Conservation (phyloP, 1,140 invertebrate genomes). For the Bombus confusus region DNA sequence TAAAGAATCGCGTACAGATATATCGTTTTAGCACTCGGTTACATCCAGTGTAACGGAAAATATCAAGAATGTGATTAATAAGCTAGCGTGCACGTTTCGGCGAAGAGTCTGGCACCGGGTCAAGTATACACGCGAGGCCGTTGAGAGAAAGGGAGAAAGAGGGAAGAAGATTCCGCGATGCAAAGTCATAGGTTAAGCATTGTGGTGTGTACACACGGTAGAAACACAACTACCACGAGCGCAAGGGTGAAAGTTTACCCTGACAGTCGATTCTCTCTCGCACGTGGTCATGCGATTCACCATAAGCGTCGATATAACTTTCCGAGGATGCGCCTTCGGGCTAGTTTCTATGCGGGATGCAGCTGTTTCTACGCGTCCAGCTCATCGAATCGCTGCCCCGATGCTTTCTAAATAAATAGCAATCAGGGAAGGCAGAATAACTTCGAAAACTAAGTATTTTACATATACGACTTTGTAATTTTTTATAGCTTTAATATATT, state of each 20-base stretch:
- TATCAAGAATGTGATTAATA: slow-evolving; percentile 58
- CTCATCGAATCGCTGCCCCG: background rate
- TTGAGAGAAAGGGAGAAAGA: slow-evolving; percentile 54
- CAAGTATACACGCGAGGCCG: slow-evolving; percentile 47
- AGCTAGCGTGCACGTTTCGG: slow-evolving; percentile 52
- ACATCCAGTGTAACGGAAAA: slow-evolving; percentile 22
- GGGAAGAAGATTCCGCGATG: slow-evolving; percentile 62
- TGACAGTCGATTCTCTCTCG: slow-evolving; percentile 47
- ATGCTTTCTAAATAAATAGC: background rate
- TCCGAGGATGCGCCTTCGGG: slow-evolving; percentile 46
- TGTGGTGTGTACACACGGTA: slow-evolving; percentile 61
- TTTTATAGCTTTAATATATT: too few species aligned
- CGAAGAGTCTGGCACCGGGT: slow-evolving; percentile 37
- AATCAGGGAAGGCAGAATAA: background rate
- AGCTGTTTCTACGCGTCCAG: background rate
- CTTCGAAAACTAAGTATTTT: too few species aligned
- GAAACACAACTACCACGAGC: slow-evolving; percentile 64
- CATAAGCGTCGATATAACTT: slow-evolving; percentile 27
- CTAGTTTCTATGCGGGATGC: slow-evolving; percentile 16
- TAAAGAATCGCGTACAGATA: background rate
- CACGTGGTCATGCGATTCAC: slow-evolving; percentile 33
- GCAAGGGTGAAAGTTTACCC: slow-evolving; percentile 66
- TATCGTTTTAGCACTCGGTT: background rate
- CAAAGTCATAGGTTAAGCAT: slow-evolving; percentile 69
- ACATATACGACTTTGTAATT: too few species aligned